phyloP scores from a whole-genome alignment of 2,888 invertebrate species.

The Deilephila porcellus region DNA sequence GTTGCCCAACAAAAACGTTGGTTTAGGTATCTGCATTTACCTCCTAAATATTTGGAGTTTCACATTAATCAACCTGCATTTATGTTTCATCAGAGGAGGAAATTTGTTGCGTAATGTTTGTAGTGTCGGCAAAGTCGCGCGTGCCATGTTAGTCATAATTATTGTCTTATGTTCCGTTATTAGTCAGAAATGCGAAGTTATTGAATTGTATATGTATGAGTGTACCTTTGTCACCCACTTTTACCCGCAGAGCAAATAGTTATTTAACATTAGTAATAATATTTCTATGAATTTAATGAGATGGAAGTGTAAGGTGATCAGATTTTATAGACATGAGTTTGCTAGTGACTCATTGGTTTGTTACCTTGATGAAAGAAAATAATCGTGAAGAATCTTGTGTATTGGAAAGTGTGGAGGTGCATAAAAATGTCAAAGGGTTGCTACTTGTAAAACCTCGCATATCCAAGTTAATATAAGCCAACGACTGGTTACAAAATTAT shows the following conservation, averaged over 20 bases:
- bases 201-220: conserved; percentile 1
- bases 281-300: not conserved
- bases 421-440: no score
- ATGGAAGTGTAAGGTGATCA: not conserved
- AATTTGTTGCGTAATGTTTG: not conserved
- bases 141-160: conserved; percentile 6
- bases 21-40: no score
- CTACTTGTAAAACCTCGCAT: no score
- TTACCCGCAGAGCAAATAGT: conserved; percentile 1
- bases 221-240: not conserved
- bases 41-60: no score
- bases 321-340: conserved; percentile 9
- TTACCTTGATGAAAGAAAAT: no score
- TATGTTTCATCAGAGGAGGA: not conserved
- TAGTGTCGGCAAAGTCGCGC: not conserved
- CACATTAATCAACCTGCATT: not conserved
- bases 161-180: not conserved
- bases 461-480: no score
- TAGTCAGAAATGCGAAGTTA: conserved; percentile 11
- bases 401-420: no score
- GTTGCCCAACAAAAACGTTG: no score
- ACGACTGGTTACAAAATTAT: no score
- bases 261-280: not conserved
- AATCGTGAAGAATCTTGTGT: no score
- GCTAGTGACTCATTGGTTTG: not conserved